Base-by-base conservation (phyloP, 1,140 invertebrate genomes). In the Nasonia giraulti region DNA sequence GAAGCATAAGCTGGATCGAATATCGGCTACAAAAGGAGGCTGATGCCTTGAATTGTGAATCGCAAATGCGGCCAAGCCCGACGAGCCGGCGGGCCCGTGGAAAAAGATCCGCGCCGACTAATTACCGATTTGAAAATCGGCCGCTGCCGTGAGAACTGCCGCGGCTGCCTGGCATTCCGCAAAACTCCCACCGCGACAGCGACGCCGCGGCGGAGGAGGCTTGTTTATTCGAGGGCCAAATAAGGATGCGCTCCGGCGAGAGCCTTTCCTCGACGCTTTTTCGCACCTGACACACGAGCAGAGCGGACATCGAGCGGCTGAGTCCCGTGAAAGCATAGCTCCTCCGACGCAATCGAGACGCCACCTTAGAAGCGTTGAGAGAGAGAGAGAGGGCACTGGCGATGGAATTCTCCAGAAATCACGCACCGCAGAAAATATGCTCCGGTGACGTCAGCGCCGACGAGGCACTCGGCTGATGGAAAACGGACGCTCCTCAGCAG, bases 201-300 rank as follows among this genome's bases (percentile, higher is more conserved):
- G 50, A 14, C 2, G 50, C n/a, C 27, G 68, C 23, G 23, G 23
- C 23, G 23, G 27, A 27, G 68, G 68, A 23, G 69, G 69, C 69
- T 71, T 71, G 20, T 71, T 71, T 71, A 71, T 71, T 33, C 10
- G 23, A 33, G 11, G 69, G 69, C 69, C 69, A 71, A 71, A 71
- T 71, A 71, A 71, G 69, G 69, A 31, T 31, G 69, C 55, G 69
- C 8, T 12, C 23, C 27, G 10, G 69, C 6, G 10, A 20, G 55
- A 62, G 20, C 2, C 6, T 62, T n/a, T n/a, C 17, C 55, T 62
- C 50, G 50, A 27, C 5, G 50, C 12, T 55, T 62, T n/a, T 62
- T 62, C 55, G 20, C 55, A 62, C 55, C 55, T 62, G 55, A 55
- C 50, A 27, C 27, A 27, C 27, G 27, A 27, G 40, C 0, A 8